phyloP scores from a whole-genome alignment of 2,113 vertebrate genomes.

The Heterotilapia buettikoferi region DNA sequence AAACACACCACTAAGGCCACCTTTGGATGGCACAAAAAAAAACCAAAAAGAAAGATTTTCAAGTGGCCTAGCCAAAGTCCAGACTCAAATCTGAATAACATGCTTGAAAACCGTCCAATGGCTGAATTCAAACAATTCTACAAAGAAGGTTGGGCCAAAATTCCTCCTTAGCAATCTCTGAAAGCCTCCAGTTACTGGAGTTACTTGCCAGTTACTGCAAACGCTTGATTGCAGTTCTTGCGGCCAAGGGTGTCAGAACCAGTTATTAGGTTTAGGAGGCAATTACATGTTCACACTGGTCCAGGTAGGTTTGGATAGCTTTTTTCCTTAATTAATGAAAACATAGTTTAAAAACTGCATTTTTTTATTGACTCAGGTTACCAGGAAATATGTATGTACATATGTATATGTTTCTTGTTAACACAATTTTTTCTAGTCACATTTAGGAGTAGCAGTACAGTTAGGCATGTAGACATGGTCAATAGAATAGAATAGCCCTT shows the following conservation, averaged over 20 bases:
- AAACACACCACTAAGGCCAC: not conserved
- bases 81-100: not conserved
- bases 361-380: not conserved
- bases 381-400: not conserved
- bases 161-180: not conserved
- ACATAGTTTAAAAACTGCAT: not conserved
- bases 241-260: not conserved
- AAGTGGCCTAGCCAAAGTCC: not conserved
- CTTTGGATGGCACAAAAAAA: not conserved
- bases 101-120: not conserved
- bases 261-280: not conserved
- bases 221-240: not conserved
- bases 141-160: not conserved
- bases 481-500: not conserved
- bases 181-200: not conserved
- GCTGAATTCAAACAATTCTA: not conserved
- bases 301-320: not conserved
- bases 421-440: not conserved
- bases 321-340: not conserved
- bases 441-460: not conserved
- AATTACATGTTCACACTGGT: not conserved
- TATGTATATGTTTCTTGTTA: not conserved
- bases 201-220: not conserved
- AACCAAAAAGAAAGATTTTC: rapidly evolving
- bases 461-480: not conserved